These are phyloP conservation scores for Polyommatus iphigenia DNA, from an alignment of 2,888 invertebrate species.

Conservation along the genomic window DNA sequence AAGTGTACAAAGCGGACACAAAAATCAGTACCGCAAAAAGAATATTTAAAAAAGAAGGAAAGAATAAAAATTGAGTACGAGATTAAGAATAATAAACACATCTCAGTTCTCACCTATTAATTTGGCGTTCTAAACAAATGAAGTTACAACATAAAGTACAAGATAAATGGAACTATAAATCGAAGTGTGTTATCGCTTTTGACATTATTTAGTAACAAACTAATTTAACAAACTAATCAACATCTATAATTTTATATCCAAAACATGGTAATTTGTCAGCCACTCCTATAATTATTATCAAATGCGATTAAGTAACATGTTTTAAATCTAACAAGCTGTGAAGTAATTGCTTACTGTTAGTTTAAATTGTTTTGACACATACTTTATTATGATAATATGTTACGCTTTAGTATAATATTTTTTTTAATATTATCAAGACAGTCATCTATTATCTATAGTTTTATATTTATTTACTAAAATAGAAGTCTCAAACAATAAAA, in stretches of 20 bases:
- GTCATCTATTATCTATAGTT: too few species aligned
- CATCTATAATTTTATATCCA: slow-evolving; percentile 20
- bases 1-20: not conserved
- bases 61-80: not conserved
- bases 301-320: slow-evolving; percentile 14
- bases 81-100: not conserved
- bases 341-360: not conserved
- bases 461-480: not conserved
- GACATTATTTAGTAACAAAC: slow-evolving; percentile 18
- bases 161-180: slow-evolving; percentile 27
- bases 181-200: slow-evolving; percentile 6
- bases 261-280: not conserved
- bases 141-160: slow-evolving; percentile 13
- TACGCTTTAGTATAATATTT: not conserved
- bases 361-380: slow-evolving; percentile 6
- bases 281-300: slow-evolving; percentile 13
- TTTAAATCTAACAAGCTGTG: not conserved
- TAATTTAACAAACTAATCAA: slow-evolving; percentile 46
- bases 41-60: not conserved
- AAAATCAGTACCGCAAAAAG: not conserved
- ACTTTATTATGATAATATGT: not conserved
- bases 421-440: not conserved
- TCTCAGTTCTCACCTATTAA: slow-evolving; percentile 3
- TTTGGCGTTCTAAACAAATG: not conserved
- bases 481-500: not conserved